Conservation (phyloP, 53 echinoderm and acorn worm species). For the Zoroaster sp. region DNA sequence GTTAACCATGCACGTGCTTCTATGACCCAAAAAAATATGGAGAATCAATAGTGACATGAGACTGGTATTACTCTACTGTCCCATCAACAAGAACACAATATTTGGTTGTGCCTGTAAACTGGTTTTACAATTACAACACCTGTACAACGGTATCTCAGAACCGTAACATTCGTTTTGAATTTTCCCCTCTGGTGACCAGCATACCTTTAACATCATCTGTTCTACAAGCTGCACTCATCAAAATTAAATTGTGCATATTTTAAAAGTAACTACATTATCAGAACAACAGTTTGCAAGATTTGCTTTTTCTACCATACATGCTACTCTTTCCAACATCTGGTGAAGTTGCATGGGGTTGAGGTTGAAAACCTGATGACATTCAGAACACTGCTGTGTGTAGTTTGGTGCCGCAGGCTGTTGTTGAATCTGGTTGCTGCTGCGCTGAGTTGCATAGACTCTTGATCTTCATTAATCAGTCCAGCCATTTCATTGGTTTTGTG, state of each 20-base stretch:
- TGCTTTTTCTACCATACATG: not conserved
- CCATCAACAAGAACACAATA: slow-evolving; percentile 31
- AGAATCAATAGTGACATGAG: slow-evolving; percentile 21
- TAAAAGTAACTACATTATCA: too few relatives aligned
- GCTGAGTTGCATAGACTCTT: too few relatives aligned
- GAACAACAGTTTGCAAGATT: not conserved
- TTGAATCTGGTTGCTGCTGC: too few relatives aligned
- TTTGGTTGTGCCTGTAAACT: not conserved
- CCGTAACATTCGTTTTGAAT: not conserved
- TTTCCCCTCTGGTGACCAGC: slow-evolving; percentile 13
- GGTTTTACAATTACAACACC: slow-evolving; percentile 34
- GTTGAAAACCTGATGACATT: too few relatives aligned
- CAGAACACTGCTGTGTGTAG: too few relatives aligned
- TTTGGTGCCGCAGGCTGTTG: too few relatives aligned
- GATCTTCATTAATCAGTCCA: too few relatives aligned
- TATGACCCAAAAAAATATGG: slow-evolving; percentile 52
- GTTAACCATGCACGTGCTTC: slow-evolving; percentile 55
- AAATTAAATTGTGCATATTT: not conserved
- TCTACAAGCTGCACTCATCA: slow-evolving; percentile 16
- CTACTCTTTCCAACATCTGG: too few relatives aligned
- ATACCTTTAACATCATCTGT: too few relatives aligned
- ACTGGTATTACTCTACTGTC: slow-evolving; percentile 38
- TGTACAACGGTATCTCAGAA: slow-evolving; percentile 28
- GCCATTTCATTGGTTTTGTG: too few relatives aligned
- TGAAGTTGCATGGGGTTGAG: too few relatives aligned